phyloP scores from a whole-genome alignment of 2,888 invertebrate genomes.

The Diaphora mendica region DNA sequence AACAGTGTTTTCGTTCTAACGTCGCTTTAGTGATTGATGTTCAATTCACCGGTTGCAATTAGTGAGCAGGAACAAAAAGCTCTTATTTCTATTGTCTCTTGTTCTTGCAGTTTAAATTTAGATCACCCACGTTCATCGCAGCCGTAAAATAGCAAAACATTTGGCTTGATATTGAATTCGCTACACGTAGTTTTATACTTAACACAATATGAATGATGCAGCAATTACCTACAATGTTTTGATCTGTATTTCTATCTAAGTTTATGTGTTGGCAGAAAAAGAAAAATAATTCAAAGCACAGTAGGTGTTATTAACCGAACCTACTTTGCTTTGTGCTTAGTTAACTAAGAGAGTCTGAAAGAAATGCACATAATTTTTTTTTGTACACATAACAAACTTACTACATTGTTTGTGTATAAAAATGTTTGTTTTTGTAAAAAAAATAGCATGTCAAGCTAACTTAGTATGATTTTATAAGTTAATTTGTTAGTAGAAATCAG shows the following conservation, averaged over 20 bases:
- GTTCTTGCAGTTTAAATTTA: constrained; percentile 22
- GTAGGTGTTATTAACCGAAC: no score
- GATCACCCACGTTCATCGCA: constrained; percentile 17
- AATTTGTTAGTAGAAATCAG: no score
- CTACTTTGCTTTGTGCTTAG: no score
- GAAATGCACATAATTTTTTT: no score
- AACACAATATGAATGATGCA: background rate
- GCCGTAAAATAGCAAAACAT: background rate
- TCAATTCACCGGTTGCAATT: constrained; percentile 65
- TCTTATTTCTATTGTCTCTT: constrained; percentile 17
- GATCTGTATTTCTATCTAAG: background rate
- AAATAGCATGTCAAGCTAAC: no score
- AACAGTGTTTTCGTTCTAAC: constrained; percentile 86
- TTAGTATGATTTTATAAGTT: no score
- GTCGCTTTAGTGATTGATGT: constrained; percentile 80
- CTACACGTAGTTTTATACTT: background rate
- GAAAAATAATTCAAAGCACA: no score
- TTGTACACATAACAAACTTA: background rate
- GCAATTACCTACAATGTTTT: background rate
- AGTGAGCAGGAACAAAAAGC: constrained; percentile 51
- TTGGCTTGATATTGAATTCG: background rate
- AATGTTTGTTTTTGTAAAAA: no score
- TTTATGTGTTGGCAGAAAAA: background rate
- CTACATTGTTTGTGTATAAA: no score
- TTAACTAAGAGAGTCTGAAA: background rate